Conservation (phyloP, 2,888 invertebrate genomes). For the Lacanobia wlatinum region DNA sequence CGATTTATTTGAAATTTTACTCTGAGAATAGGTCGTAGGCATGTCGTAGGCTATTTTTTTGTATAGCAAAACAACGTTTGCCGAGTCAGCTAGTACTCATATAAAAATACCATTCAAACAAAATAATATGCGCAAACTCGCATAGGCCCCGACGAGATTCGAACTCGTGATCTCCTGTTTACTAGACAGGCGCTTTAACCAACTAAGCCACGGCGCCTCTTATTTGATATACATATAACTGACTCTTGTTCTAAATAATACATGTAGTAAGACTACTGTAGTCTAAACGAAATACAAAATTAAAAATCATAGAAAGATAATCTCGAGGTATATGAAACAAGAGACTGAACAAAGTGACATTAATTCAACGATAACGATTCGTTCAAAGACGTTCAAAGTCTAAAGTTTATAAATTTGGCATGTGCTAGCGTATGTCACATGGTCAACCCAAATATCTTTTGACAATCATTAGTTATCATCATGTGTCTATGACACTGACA, state of each 20-base stretch:
- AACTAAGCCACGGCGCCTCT: slow-evolving; percentile 88
- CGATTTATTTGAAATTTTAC: too few relatives aligned
- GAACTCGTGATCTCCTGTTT: slow-evolving; percentile 90
- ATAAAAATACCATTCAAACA: not conserved
- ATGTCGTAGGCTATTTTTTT: too few relatives aligned
- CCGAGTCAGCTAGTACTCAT: too few relatives aligned
- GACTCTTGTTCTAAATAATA: not conserved
- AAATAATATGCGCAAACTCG: not conserved
- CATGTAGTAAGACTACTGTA: not conserved
- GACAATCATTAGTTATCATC: too few relatives aligned
- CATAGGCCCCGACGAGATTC: slow-evolving; percentile 88
- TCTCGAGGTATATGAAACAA: too few relatives aligned
- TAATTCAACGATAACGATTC: not conserved
- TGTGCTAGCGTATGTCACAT: too few relatives aligned
- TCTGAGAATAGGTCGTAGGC: too few relatives aligned
- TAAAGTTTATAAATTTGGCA: not conserved
- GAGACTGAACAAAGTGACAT: not conserved
- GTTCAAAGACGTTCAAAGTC: too few relatives aligned
- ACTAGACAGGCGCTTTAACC: slow-evolving; percentile 90
- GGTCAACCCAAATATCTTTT: too few relatives aligned
- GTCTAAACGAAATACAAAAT: not conserved
- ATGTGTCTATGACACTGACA: too few relatives aligned
- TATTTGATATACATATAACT: rapidly evolving
- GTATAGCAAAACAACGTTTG: too few relatives aligned
- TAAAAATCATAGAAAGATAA: not conserved